Base-by-base conservation (phyloP, 2,888 invertebrate genomes). In the Synanthedon myopaeformis region DNA sequence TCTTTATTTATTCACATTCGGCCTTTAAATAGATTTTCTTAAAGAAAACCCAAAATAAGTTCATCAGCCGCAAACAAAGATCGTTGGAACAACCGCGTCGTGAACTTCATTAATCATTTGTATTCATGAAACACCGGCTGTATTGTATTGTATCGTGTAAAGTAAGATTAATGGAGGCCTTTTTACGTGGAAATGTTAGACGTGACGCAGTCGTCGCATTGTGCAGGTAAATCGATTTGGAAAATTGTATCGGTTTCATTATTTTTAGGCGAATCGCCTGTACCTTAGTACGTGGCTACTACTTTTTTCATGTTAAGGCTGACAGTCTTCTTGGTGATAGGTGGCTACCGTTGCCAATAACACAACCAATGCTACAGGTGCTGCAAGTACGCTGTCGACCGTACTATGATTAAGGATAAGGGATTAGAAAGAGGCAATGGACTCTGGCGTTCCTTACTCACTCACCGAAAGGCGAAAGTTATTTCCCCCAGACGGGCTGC, bases 31-130 rank as follows among this genome's bases (percentile, higher is more conserved):
- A 49, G 23, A 49, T 49, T 49, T 49, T 49, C 49, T 49, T 49
- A 49, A 19, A 49, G 49, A 23, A 49, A 49, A 49, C 13, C 14
- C 23, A 11, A 49, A 62, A 61, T 53, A 59, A 61, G 55, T 69
- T 63, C 61, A 66, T 61, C 61, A 61, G 53, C 53, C 54, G 51
- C 61, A 54, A 59, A 65, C 61, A 66, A 64, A 59, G 59, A 57
- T 57, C 57, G 55, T 54, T 53, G 58, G 17, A 49, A 49, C 58
- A 58, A 61, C 62, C 61, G 57, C 13, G 49, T 14, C n/a, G 51
- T 54, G 35, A 51, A 45, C 19, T 58, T 57, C 65, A 73, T 74
- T 66, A 70, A 74, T 74, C 70, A 73, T 63, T 65, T 56, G 56
- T 58, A 64, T 74, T 72, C 68, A 66, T 62, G 59, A 59, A 55